These are phyloP conservation scores for Micrasema longulum DNA, from an alignment of 1,140 invertebrate species.

Conservation along the genomic window DNA sequence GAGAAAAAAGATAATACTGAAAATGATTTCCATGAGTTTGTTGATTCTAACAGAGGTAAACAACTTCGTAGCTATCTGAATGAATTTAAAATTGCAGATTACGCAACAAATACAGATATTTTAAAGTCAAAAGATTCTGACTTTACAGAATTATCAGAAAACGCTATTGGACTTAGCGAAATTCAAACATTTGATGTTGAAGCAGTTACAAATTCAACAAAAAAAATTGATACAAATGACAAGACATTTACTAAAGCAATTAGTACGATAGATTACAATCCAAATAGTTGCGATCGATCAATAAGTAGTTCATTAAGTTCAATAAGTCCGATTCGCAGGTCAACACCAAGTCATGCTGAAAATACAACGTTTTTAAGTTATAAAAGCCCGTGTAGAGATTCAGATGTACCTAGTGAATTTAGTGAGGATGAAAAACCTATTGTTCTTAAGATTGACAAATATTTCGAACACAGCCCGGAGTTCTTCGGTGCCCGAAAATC, in stretches of 20 bases:
- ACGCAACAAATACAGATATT: constrained; percentile 34
- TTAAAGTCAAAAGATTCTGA: neutral
- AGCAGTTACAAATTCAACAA: constrained; percentile 12
- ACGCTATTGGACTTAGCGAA: too few species aligned
- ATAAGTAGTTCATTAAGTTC: constrained; percentile 52
- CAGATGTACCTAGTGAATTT: constrained; percentile 62
- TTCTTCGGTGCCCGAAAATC: constrained; percentile 64
- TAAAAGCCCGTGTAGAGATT: constrained; percentile 62
- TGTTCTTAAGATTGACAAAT: constrained; percentile 67
- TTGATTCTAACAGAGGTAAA: constrained; percentile 64
- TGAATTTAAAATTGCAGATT: constrained; percentile 58
- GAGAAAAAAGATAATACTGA: constrained; percentile 50
- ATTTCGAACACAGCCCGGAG: constrained; percentile 69
- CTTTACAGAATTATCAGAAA: constrained; percentile 4
- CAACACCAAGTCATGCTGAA: constrained; percentile 33
- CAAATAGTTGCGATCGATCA: constrained; percentile 52
- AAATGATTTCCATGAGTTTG: constrained; percentile 58
- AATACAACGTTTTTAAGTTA: constrained; percentile 57
- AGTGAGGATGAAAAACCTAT: constrained; percentile 68
- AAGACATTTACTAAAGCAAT: constrained; percentile 37
- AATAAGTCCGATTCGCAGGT: constrained; percentile 46
- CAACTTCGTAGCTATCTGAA: constrained; percentile 64
- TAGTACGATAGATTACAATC: constrained; percentile 34
- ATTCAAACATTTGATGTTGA: neutral
- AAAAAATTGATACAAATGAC: constrained; percentile 36